phyloP scores from a whole-genome alignment of 2,797 vertebrate genomes.

The Sciurus vulgaris region DNA sequence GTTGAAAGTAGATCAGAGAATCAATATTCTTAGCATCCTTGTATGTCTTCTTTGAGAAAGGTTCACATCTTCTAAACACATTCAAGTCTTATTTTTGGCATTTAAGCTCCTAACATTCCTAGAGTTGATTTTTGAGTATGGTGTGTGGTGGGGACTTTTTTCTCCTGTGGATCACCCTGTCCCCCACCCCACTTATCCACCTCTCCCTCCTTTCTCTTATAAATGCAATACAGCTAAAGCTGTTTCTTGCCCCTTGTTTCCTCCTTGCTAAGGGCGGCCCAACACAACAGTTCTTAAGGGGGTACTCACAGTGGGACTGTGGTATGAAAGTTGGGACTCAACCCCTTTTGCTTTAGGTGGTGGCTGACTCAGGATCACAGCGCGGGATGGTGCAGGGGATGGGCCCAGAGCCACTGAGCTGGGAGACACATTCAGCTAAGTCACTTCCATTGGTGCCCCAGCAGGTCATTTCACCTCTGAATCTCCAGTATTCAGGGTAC shows the following conservation, averaged over 20 bases:
- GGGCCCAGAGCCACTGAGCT: background rate
- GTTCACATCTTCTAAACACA: background rate
- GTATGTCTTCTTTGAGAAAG: background rate
- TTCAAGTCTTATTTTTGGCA: background rate
- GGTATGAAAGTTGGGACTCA: background rate
- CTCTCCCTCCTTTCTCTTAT: background rate
- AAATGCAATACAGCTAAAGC: background rate
- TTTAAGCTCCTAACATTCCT: background rate
- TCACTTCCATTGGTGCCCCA: background rate
- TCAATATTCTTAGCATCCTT: background rate
- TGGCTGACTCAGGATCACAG: background rate
- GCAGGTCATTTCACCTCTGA: too few relatives aligned
- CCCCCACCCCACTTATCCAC: background rate
- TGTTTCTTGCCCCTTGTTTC: background rate
- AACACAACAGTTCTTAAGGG: background rate
- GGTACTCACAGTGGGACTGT: background rate
- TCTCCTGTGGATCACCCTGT: background rate
- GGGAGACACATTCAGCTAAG: background rate
- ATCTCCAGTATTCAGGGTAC: background rate
- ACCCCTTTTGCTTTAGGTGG: background rate
- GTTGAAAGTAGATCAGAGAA: background rate
- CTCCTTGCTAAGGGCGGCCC: background rate
- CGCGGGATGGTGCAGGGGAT: fast-evolving
- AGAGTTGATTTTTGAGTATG: background rate
- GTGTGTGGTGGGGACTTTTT: fast-evolving